Evolutionary conservation across 1,140 invertebrate genomes (phyloP).

Genomic region (Drosophila eugracilis): DNA sequence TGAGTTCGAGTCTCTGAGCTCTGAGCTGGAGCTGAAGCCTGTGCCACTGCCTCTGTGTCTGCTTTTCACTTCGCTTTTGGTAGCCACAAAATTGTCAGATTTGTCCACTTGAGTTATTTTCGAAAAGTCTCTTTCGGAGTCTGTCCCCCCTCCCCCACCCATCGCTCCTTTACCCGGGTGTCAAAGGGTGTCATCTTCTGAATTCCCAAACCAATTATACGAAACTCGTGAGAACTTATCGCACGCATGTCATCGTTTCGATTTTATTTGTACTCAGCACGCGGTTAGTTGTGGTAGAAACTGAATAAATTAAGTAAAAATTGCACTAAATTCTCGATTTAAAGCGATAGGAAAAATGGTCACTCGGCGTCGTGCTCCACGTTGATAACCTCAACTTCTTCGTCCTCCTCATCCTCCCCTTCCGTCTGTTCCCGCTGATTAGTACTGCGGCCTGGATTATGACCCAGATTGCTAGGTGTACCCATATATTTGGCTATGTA

Average conservation of each 20-base stretch:
- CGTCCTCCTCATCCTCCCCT: background rate
- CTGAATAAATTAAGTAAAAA: constrained; percentile 75
- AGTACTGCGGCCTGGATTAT: background rate
- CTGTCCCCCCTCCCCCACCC: background rate
- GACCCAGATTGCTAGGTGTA: constrained; percentile 19
- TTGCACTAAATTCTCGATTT: constrained; percentile 73
- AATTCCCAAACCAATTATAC: constrained; percentile 77
- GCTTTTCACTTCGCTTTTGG: constrained; percentile 62
- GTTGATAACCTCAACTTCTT: constrained; percentile 90
- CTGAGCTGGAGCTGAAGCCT: constrained; percentile 24
- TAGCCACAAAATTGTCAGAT: constrained; percentile 83
- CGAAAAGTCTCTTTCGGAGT: constrained; percentile 53
- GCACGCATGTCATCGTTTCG: constrained; percentile 44
- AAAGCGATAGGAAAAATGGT: constrained; percentile 67
- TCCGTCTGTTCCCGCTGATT: constrained; percentile 1
- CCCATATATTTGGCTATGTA: constrained; percentile 81
- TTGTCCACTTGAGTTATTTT: constrained; percentile 83
- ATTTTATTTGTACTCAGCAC: constrained; percentile 78
- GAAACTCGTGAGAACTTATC: constrained; percentile 77
- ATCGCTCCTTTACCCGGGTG: background rate
- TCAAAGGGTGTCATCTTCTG: constrained; percentile 67
- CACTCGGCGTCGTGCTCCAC: constrained; percentile 88
- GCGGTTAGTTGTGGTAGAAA: constrained; percentile 49
- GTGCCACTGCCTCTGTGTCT: constrained; percentile 34
- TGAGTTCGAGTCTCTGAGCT: constrained; percentile 25